Base-by-base conservation (phyloP, 1,140 invertebrate genomes). In the Hesperophylax magnus region DNA sequence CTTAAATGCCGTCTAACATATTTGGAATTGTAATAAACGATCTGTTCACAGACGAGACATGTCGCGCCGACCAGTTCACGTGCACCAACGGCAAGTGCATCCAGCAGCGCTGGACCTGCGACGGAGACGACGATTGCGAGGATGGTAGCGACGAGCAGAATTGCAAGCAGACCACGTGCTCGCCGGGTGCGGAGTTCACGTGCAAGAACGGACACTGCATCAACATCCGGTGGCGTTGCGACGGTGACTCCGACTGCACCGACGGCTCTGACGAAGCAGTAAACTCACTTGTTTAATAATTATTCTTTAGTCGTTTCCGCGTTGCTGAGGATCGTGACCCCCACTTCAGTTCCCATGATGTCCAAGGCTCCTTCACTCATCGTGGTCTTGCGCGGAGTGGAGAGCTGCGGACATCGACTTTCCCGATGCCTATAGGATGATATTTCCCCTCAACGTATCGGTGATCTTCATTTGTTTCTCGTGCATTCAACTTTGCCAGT, bases 21-120 rank as follows among this genome's bases (percentile, higher is more conserved):
- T 14, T 47, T 47, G 11, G 14, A 47, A 47, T 47, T 47, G 9
- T 47, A 47, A 47, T 47, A 14, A 47, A 47, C 39, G 0, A 47
- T 58, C 15, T 20, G 39, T 47, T 9, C 63, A 47, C 86, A 96
- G 95, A 96, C 91, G 94, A 95, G 85, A 96, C 95, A 1, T 97
- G 96, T 87, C 93, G 96, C 76, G 93, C 95, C 20, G 96, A 97
- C 86, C 95, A 98, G 87, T 98, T 97, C 86, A 97, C 96, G 2
- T 98, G 97, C 88, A 92, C 92, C 56, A 96, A 97, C 85, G 96
- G 96, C 14, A 94, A 95, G 80, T 98, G 97, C 86, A 97, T 98
- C 81, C 96, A 96, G 85, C 92, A 93, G 81, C 90, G 92, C 7
- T 98, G 96, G 96, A 92, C 94, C 8, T 98, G 97, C 87, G 97